A percentile compares a stretch with the other conserved stretches of the same genome.
Conservation (phyloP, 2,888 invertebrate species). For the Drosophila borborema region DNA sequence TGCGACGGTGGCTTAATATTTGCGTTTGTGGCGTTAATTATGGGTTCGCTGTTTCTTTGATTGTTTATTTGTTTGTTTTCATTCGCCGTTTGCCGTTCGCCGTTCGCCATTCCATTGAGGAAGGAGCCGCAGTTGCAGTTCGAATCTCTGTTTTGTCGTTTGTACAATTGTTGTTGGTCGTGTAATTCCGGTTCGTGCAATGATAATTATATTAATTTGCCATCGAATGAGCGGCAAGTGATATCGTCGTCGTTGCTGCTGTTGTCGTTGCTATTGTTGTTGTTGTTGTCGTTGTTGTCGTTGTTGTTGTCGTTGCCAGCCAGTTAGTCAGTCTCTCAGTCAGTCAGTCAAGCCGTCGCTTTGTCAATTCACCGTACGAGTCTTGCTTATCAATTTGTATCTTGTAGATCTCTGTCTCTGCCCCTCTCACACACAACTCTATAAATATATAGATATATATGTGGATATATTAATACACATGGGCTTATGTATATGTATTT, state of each 20-base stretch:
- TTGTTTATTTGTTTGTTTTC: constrained; percentile 74
- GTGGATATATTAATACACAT: too few species aligned
- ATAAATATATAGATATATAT: not conserved
- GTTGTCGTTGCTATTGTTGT: constrained; percentile 8
- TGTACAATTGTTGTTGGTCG: constrained; percentile 67
- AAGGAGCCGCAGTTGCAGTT: constrained; percentile 21
- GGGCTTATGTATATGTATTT: not conserved
- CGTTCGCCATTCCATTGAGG: constrained; percentile 47
- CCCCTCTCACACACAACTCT: not conserved
- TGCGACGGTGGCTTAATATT: constrained; percentile 67
- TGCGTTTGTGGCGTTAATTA: constrained; percentile 82
- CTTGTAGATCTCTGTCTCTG: constrained; percentile 3
- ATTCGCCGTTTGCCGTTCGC: constrained; percentile 29
- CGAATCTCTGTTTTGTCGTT: constrained; percentile 30
- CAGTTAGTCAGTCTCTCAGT: constrained; percentile 16
- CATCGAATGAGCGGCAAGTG: constrained; percentile 74
- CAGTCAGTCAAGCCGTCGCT: constrained; percentile 20
- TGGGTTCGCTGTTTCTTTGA: constrained; percentile 74
- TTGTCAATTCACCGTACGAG: constrained; percentile 46
- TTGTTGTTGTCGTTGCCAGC: constrained; percentile 28
- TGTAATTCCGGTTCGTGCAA: constrained; percentile 80
- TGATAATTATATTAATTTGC: constrained; percentile 82
- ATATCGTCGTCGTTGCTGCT: constrained; percentile 53
- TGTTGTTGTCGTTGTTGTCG: constrained; percentile 29
- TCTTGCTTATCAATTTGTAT: constrained; percentile 65